A percentile compares a stretch with the other conserved stretches of the same genome.
Conservation (phyloP, 2,797 vertebrate species). For the Hippocampus kuda region DNA sequence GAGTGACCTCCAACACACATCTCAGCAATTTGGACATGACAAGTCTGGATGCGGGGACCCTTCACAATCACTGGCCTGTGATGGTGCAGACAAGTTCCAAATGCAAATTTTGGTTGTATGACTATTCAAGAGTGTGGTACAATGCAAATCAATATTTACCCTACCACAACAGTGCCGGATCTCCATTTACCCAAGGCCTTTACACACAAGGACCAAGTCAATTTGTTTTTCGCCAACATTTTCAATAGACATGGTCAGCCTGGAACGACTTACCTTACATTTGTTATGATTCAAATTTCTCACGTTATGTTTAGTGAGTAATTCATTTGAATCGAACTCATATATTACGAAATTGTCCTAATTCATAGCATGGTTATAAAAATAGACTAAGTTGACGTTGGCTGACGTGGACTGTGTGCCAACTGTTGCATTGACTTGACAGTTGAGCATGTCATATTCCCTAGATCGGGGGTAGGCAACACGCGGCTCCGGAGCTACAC, state of each 20-base stretch:
- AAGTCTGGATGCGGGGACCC: conserved; percentile 17
- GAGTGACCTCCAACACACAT: conserved; percentile 7
- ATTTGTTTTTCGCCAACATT: conserved; percentile 39
- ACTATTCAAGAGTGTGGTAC: conserved; percentile 24
- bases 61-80: conserved; percentile 20
- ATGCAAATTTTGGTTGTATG: conserved; percentile 45
- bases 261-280: background rate
- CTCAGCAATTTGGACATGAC: conserved; percentile 12
- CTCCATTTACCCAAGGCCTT: conserved; percentile 12
- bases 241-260: background rate
- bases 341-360: too few species aligned
- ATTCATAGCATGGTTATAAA: too few species aligned
- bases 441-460: too few species aligned
- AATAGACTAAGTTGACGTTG: too few species aligned
- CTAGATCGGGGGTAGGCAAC: too few species aligned
- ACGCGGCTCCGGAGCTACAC: too few species aligned
- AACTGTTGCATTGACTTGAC: too few species aligned
- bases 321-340: background rate
- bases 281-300: background rate
- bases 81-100: conserved; percentile 30
- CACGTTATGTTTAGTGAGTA: background rate
- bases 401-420: too few species aligned
- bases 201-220: conserved; percentile 33
- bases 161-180: conserved; percentile 9
- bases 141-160: conserved; percentile 50